Conservation (phyloP, 1,140 invertebrate species). For the Drosophila nigromelanica region DNA sequence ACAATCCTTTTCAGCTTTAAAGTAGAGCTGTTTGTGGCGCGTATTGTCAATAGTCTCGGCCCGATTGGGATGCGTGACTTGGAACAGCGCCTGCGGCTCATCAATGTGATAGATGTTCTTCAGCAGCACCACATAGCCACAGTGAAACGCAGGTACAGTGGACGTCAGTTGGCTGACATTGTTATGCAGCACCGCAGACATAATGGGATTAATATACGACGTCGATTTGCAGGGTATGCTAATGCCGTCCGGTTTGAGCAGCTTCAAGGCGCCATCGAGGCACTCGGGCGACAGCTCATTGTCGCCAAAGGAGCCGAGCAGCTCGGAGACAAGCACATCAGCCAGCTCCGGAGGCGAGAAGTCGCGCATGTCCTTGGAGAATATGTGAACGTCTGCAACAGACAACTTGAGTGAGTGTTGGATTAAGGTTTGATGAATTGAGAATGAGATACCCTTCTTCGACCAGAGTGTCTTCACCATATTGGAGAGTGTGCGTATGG, state of each 20-base stretch:
- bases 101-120: slow-evolving; percentile 95
- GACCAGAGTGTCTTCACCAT: slow-evolving; percentile 93
- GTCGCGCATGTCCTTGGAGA: slow-evolving; percentile 96
- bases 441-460: slow-evolving; percentile 85
- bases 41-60: slow-evolving; percentile 89
- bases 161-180: slow-evolving; percentile 73
- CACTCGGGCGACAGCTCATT: slow-evolving; percentile 99
- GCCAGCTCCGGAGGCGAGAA: slow-evolving; percentile 93
- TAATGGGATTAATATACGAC: slow-evolving; percentile 94
- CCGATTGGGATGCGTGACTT: slow-evolving; percentile 94
- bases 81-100: slow-evolving; percentile 91
- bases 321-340: slow-evolving; percentile 98
- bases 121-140: slow-evolving; percentile 95
- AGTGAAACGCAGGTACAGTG: slow-evolving; percentile 51
- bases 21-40: slow-evolving; percentile 89
- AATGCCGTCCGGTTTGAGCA: slow-evolving; percentile 95
- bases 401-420: background rate
- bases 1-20: slow-evolving; percentile 89
- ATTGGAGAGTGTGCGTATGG: slow-evolving; percentile 94
- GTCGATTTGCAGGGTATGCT: slow-evolving; percentile 96
- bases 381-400: slow-evolving; percentile 86
- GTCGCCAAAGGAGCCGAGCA: slow-evolving; percentile 98
- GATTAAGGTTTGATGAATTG: background rate
- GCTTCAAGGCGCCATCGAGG: slow-evolving; percentile 96
- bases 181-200: slow-evolving; percentile 85